These are phyloP conservation scores for Penelope pileata DNA, from an alignment of 2,113 vertebrate genomes.

Conservation along the genomic window DNA sequence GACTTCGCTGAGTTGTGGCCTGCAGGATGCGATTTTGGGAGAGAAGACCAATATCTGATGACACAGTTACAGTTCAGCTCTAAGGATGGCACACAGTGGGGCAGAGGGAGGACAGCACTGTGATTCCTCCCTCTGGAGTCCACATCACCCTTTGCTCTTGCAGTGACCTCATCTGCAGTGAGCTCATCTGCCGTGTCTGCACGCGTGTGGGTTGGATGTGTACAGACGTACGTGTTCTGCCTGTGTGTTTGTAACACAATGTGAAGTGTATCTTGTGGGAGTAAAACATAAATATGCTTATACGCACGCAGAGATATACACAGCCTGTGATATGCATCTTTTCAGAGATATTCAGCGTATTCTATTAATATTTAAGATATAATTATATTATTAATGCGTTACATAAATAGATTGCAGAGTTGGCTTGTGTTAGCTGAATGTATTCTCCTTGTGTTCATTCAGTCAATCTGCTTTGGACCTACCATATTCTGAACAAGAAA, in stretches of 20 bases:
- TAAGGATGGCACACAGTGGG: not conserved
- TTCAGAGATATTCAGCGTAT: not conserved
- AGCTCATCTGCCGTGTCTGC: not conserved
- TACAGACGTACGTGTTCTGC: not conserved
- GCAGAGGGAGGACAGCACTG: not conserved
- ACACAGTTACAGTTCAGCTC: not conserved
- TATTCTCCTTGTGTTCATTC: not conserved
- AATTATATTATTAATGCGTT: constrained; percentile 34
- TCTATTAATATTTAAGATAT: not conserved
- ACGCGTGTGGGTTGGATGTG: accelerated
- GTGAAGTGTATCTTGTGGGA: not conserved
- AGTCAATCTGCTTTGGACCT: not conserved
- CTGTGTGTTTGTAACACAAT: not conserved
- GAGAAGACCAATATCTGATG: not conserved
- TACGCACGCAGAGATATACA: not conserved
- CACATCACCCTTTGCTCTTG: not conserved
- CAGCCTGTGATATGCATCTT: not conserved
- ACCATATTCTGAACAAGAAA: not conserved
- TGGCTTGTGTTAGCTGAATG: not conserved
- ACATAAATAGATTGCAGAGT: not conserved
- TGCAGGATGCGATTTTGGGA: not conserved
- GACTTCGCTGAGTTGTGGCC: not conserved
- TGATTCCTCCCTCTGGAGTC: not conserved
- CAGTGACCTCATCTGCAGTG: not conserved
- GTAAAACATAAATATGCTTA: not conserved